Evolutionary conservation across 2,113 vertebrate genomes (phyloP), one percentile per base, ranked within the genome.

Genomic region (Muntiacus reevesi): DNA sequence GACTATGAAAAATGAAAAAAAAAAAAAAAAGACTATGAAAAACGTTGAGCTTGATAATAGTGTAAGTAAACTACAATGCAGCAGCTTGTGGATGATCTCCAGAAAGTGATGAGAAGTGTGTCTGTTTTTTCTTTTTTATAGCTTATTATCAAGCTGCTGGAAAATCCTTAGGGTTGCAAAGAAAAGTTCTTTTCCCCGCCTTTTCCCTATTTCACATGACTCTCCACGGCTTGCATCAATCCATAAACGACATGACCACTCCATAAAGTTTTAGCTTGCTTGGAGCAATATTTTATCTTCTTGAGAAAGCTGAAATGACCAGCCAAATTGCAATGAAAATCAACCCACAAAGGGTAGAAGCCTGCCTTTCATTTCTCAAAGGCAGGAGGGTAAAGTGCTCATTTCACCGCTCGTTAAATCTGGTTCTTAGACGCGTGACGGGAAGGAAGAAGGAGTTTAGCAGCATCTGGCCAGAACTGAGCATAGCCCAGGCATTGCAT

Each of bases 401-500:
- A 0, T 76, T 40, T 59, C 27, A 76, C 40, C 3, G 4, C n/a
- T 45, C 7, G 1, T 74, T 57, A 50, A 27, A 8, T 95, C 43
- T 10, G 13, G 36, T 17, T 52, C 12, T n/a, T 8, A 50, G 54
- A 43, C 2, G 13, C 19, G 7, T 7, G 14, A 40, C 6, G 21
- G 14, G 40, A 27, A 33, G n/a, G 43, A 25, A 64, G 25, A 16
- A 59, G 15, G 12, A 78, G 33, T 30, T 47, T 5, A 82, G 23
- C 27, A 25, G n/a, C 40, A n/a, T 12, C 12, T 52, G 28, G 55
- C 6, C 2, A 12, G 25, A 6, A 3, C 12, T 19, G 13, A 36
- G 54, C 2, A 2, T 9, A 36, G 4, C 30, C 0, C 5, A 28
- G 74, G 15, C 13, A 3, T 1, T 55, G 50, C 30, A 12, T 5